Evolutionary conservation across 2,113 vertebrate species (phyloP).

Genomic region (Regulus satrapa): DNA sequence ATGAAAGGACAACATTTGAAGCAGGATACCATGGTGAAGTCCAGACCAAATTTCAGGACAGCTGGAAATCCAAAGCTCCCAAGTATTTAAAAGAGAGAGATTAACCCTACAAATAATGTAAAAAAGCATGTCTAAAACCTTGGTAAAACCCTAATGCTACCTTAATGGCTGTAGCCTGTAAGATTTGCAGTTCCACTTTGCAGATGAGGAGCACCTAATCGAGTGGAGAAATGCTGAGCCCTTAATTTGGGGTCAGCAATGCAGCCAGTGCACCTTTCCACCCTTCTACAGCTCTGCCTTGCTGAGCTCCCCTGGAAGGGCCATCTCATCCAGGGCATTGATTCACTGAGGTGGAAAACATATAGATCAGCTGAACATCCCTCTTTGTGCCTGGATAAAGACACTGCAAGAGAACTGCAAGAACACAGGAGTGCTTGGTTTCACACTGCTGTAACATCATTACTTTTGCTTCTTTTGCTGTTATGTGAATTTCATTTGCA

Average conservation of each 20-base stretch:
- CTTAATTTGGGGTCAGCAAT: rapidly evolving
- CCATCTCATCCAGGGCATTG: neutral
- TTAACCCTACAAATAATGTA: neutral
- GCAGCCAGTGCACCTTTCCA: neutral
- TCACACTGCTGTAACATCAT: neutral
- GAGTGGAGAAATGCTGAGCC: neutral
- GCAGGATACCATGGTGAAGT: neutral
- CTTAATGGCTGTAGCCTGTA: neutral
- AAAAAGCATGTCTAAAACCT: rapidly evolving
- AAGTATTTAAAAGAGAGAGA: neutral
- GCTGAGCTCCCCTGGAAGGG: neutral
- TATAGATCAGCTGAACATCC: neutral
- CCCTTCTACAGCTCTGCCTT: neutral
- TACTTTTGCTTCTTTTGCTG: neutral
- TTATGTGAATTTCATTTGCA: conserved; percentile 4
- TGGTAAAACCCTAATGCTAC: neutral
- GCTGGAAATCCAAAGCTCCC: neutral
- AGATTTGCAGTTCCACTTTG: neutral
- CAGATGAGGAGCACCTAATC: neutral
- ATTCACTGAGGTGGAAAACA: neutral
- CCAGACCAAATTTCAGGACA: neutral
- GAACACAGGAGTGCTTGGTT: neutral
- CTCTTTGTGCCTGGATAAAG: neutral
- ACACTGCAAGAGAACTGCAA: neutral
- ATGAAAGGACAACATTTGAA: neutral